Conservation (phyloP, 2,888 invertebrate species). For the Pollenia angustigena region DNA sequence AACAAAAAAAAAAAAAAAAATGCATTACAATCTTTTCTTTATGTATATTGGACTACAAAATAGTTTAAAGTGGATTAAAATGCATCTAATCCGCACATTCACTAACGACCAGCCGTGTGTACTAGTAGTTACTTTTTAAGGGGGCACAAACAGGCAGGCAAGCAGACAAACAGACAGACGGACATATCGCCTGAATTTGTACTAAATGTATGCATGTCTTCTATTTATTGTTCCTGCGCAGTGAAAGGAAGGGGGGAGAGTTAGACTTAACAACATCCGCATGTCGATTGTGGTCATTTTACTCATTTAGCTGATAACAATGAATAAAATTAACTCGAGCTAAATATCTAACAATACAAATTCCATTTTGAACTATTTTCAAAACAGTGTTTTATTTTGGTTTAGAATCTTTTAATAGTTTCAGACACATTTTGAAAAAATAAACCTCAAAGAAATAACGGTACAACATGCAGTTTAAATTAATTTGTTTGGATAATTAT, state of each 20-base stretch:
- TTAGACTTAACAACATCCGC: constrained; percentile 46
- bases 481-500: no score
- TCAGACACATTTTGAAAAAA: not conserved
- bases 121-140: constrained; percentile 18
- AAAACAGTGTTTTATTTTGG: not conserved
- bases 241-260: not conserved
- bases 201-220: constrained; percentile 69
- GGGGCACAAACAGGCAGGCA: constrained; percentile 23
- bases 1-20: constrained; percentile 34
- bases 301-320: constrained; percentile 66
- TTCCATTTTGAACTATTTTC: constrained; percentile 11
- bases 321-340: constrained; percentile 47
- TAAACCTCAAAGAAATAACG: no score
- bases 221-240: constrained; percentile 74
- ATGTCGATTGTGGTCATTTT: constrained; percentile 63
- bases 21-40: constrained; percentile 30
- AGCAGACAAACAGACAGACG: no score
- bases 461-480: no score
- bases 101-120: constrained; percentile 7
- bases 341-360: constrained; percentile 20
- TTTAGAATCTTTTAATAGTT: not conserved
- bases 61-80: constrained; percentile 59
- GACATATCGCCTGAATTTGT: not conserved
- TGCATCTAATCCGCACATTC: constrained; percentile 68
- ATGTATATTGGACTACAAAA: constrained; percentile 49